These are phyloP conservation scores for Hemiscyllium ocellatum DNA, from an alignment of 2,113 vertebrate species.

Conservation along the genomic window DNA sequence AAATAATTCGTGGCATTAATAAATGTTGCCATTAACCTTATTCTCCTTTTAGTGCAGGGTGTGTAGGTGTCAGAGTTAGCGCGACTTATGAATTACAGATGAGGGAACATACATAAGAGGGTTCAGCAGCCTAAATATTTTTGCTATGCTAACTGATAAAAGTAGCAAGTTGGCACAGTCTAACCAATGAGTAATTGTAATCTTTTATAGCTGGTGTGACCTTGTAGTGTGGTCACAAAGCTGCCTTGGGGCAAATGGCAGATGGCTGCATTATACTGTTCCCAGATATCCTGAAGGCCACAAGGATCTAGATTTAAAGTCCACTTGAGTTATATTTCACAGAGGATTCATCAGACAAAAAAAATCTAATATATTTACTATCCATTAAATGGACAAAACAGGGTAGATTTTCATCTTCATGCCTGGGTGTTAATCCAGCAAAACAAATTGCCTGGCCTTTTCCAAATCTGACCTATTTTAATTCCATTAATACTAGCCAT, in stretches of 20 bases:
- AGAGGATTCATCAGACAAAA: neutral
- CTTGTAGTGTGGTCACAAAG: neutral
- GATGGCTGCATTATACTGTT: neutral
- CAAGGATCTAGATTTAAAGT: neutral
- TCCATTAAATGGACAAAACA: neutral
- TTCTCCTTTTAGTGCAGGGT: neutral
- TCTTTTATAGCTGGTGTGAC: neutral
- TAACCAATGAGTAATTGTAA: neutral
- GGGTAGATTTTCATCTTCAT: neutral
- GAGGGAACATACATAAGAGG: neutral
- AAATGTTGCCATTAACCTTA: neutral
- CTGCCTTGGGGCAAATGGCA: neutral
- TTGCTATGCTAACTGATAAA: neutral
- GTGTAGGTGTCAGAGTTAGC: neutral
- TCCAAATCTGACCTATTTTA: neutral
- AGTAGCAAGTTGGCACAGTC: neutral
- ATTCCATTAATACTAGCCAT: neutral
- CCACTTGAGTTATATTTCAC: neutral
- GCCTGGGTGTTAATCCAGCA: neutral
- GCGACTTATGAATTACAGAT: neutral
- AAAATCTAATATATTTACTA: neutral
- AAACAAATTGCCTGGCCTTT: neutral
- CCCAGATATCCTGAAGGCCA: neutral
- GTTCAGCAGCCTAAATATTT: neutral
- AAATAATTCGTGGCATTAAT: neutral